These are phyloP conservation scores for Acrobasis repandana DNA, from an alignment of 2,888 invertebrate genomes.

Conservation along the genomic window DNA sequence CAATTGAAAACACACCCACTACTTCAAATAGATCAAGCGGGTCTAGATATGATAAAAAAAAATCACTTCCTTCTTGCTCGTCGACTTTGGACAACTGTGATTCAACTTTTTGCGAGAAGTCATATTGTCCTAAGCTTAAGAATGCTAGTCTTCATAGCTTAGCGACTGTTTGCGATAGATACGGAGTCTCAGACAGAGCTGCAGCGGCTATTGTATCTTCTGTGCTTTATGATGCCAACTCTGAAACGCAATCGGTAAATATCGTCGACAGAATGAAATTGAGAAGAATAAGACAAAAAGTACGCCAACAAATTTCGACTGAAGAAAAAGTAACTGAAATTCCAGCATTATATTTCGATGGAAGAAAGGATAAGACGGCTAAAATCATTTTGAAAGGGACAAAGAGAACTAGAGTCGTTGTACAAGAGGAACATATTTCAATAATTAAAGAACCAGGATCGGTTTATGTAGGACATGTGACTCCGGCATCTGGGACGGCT, in stretches of 20 bases:
- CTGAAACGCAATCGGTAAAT: slow-evolving; percentile 13
- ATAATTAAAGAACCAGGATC: slow-evolving; percentile 30
- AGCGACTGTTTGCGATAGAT: too few species aligned
- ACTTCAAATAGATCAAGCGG: too few species aligned
- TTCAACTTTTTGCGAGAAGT: too few species aligned
- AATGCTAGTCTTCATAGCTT: too few species aligned
- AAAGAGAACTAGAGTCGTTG: neutral
- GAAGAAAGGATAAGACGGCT: slow-evolving; percentile 30
- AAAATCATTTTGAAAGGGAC: slow-evolving; percentile 20
- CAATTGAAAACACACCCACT: too few species aligned
- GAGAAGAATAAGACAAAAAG: slow-evolving; percentile 22
- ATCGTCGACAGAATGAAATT: slow-evolving; percentile 19
- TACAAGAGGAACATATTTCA: slow-evolving; percentile 31
- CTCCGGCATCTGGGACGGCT: slow-evolving; percentile 22
- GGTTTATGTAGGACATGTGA: slow-evolving; percentile 22
- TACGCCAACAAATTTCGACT: neutral
- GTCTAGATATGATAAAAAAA: too few species aligned
- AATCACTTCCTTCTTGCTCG: too few species aligned
- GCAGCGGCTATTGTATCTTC: slow-evolving; percentile 28
- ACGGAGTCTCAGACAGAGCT: too few species aligned
- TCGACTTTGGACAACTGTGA: too few species aligned
- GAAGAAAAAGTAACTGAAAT: slow-evolving; percentile 3
- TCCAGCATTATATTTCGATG: slow-evolving; percentile 33
- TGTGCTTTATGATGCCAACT: slow-evolving; percentile 26
- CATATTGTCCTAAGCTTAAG: too few species aligned